These are phyloP conservation scores for Tenthredo distinguenda DNA, from an alignment of 2,888 invertebrate genomes.

Conservation along the genomic window DNA sequence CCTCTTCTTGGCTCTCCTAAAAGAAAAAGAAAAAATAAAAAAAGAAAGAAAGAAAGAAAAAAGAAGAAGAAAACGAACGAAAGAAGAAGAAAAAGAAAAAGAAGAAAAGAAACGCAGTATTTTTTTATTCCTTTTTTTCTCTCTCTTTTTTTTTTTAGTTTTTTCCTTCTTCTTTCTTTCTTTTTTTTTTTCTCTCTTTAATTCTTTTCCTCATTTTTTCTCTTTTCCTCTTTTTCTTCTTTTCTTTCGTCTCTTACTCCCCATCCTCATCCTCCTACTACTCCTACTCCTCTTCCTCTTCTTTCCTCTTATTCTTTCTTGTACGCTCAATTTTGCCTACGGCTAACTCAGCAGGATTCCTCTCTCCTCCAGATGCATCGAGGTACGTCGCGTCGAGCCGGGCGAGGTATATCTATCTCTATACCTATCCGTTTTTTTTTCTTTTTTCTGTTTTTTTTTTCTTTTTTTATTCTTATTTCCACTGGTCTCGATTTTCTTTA, in stretches of 20 bases:
- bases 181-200: conserved; percentile 21
- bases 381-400: background rate
- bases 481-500: background rate
- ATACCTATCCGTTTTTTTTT: background rate
- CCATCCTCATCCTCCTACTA: conserved; percentile 6
- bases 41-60: conserved; percentile 55
- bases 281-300: background rate
- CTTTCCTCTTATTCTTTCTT: conserved; percentile 26
- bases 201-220: background rate
- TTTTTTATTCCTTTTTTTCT: conserved; percentile 40
- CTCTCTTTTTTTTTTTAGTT: conserved; percentile 53
- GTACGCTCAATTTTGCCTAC: conserved; percentile 46
- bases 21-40: conserved; percentile 31
- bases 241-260: conserved; percentile 20
- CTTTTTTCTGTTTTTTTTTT: background rate
- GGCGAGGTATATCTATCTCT: background rate
- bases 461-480: no score
- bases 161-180: conserved; percentile 53
- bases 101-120: conserved; percentile 57
- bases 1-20: conserved; percentile 23
- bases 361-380: conserved; percentile 27
- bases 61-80: conserved; percentile 47
- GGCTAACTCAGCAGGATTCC: conserved; percentile 41
- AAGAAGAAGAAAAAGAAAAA: conserved; percentile 57
- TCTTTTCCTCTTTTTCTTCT: background rate